These are phyloP conservation scores for Noctua pronuba DNA, from an alignment of 2,888 invertebrate species.

Conservation along the genomic window DNA sequence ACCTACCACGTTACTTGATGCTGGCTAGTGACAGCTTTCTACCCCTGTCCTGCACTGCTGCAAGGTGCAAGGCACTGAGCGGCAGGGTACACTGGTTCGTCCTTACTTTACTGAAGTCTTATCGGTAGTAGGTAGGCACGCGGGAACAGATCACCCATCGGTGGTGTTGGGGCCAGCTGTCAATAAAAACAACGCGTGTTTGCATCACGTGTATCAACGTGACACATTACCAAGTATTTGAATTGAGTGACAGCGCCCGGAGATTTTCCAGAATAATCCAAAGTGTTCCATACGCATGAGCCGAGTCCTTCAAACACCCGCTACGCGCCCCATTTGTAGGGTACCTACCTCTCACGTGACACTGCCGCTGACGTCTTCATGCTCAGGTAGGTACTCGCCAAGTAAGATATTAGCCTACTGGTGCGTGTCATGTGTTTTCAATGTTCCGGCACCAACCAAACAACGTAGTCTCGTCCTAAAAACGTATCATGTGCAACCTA, in stretches of 20 bases:
- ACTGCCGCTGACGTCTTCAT: conserved; percentile 3
- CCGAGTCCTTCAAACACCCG: conserved; percentile 65
- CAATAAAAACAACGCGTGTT: conserved; percentile 47
- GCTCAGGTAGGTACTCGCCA: neutral
- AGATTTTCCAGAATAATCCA: conserved; percentile 77
- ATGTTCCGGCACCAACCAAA: neutral
- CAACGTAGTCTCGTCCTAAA: neutral
- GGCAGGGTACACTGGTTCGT: neutral
- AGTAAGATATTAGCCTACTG: neutral
- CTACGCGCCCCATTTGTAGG: conserved; percentile 57
- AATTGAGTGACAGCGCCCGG: conserved; percentile 78
- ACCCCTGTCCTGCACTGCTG: neutral
- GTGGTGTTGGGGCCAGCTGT: neutral
- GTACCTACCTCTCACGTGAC: conserved; percentile 51
- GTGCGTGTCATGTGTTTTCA: neutral
- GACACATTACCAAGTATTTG: conserved; percentile 79
- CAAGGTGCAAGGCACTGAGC: neutral
- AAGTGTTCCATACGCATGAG: conserved; percentile 50
- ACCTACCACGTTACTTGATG: neutral
- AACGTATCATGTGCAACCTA: neutral
- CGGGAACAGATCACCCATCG: neutral
- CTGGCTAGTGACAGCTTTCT: neutral
- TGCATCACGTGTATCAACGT: conserved; percentile 77
- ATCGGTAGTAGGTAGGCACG: neutral
- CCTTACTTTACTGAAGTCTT: neutral